These are phyloP conservation scores for Hemicentrotus pulcherrimus DNA, from an alignment of 35 echinoderm and acorn worm genomes.

Conservation along the genomic window DNA sequence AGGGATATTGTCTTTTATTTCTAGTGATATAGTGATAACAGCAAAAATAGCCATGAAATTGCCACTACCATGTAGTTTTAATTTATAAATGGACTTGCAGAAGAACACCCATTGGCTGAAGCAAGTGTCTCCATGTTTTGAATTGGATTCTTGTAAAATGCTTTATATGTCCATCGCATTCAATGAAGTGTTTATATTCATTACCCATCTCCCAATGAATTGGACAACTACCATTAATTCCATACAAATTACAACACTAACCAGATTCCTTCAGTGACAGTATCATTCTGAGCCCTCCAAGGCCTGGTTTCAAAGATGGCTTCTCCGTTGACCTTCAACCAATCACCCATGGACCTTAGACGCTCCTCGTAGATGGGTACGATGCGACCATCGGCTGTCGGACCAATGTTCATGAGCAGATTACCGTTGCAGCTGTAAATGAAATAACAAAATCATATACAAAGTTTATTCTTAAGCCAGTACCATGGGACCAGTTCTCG, in stretches of 20 bases:
- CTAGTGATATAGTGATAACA: too few relatives aligned
- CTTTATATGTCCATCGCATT: too few relatives aligned
- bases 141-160: background rate
- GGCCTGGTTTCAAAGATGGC: slow-evolving; percentile 71
- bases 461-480: too few relatives aligned
- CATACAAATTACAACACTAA: slow-evolving; percentile 32
- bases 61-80: too few relatives aligned
- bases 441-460: background rate
- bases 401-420: slow-evolving; percentile 78
- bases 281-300: slow-evolving; percentile 70
- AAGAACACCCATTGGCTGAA: too few relatives aligned
- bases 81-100: too few relatives aligned
- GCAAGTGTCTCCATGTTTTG: too few relatives aligned
- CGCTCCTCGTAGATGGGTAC: slow-evolving; percentile 80
- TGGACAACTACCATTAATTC: background rate
- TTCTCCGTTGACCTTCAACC: slow-evolving; percentile 75
- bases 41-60: background rate
- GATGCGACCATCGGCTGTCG: slow-evolving; percentile 75
- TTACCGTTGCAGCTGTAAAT: slow-evolving; percentile 76
- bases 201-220: too few relatives aligned
- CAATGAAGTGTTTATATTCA: too few relatives aligned
- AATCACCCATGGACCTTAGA: slow-evolving; percentile 69
- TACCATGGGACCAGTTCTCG: too few relatives aligned
- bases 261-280: slow-evolving; percentile 54
- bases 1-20: too few relatives aligned